Conservation (phyloP, 2,888 invertebrate genomes). For the Diloba caeruleocephala region DNA sequence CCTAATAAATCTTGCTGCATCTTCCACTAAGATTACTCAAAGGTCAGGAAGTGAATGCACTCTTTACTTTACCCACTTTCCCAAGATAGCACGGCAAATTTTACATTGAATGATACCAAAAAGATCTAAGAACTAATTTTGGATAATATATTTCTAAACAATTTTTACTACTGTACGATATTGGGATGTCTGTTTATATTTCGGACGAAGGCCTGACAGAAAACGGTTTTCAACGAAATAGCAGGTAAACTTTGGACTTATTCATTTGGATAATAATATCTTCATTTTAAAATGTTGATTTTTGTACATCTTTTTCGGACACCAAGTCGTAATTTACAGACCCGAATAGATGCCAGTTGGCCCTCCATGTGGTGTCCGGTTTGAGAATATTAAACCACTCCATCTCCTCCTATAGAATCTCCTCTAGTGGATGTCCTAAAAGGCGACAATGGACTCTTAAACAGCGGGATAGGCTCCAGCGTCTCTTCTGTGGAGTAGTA, state of each 20-base stretch:
- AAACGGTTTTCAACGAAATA: background rate
- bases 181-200: background rate
- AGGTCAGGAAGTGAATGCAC: conserved; percentile 7
- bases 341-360: too few species aligned
- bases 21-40: background rate
- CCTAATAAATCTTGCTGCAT: background rate
- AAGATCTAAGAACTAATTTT: conserved; percentile 16
- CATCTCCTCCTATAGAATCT: too few species aligned
- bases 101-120: conserved; percentile 17
- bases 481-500: too few species aligned
- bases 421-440: too few species aligned
- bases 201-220: conserved; percentile 9
- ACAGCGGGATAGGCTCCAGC: too few species aligned
- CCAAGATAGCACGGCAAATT: background rate
- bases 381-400: too few species aligned
- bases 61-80: background rate
- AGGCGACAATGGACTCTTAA: too few species aligned
- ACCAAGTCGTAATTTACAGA: too few species aligned
- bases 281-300: too few species aligned
- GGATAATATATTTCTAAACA: conserved; percentile 19
- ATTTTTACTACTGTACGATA: conserved; percentile 14
- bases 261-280: conserved; percentile 1
- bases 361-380: too few species aligned
- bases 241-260: background rate
- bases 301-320: too few species aligned